Base-by-base conservation (phyloP, 2,888 invertebrate genomes). In the Eurois occulta region DNA sequence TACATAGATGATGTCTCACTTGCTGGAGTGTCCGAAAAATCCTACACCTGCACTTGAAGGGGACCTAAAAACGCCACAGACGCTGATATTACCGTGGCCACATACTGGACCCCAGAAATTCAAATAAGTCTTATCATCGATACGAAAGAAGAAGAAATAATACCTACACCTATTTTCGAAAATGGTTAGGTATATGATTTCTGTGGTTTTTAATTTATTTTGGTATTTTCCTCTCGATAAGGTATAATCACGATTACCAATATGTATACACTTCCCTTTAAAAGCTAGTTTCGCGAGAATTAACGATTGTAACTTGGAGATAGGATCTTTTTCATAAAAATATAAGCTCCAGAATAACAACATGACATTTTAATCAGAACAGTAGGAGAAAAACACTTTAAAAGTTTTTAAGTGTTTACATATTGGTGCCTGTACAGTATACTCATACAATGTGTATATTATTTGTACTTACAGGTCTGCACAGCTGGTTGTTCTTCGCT, bases 401-500 rank as follows among this genome's bases (percentile, higher is more conserved):
- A n/a, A n/a, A n/a, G n/a, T n/a, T n/a, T n/a, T n/a, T n/a, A n/a
- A n/a, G n/a, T n/a, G n/a, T n/a, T n/a, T n/a, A n/a, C n/a, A n/a
- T n/a, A n/a, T n/a, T n/a, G n/a, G n/a, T n/a, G n/a, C n/a, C n/a
- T n/a, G n/a, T n/a, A n/a, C n/a, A n/a, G n/a, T n/a, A n/a, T n/a
- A n/a, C n/a, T n/a, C n/a, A n/a, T n/a, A n/a, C n/a, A n/a, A n/a
- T n/a, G n/a, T n/a, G n/a, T n/a, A n/a, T n/a, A n/a, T 52, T 52
- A 32, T 71, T 85, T 52, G 11, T 71, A 18, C 75, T 90, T 46
- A 60, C 97, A 92, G 99, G 99, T 69, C 97, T 99, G 77, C 99
- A 99, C 95, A 99, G 99, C 94, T 99, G 99, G 99, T 94, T 99
- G 58, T 98, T 98, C 95, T 99, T 98, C 91, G 98, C 97, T 80